Evolutionary conservation across 2,113 vertebrate species (phyloP).

Genomic region (Podocnemis expansa): DNA sequence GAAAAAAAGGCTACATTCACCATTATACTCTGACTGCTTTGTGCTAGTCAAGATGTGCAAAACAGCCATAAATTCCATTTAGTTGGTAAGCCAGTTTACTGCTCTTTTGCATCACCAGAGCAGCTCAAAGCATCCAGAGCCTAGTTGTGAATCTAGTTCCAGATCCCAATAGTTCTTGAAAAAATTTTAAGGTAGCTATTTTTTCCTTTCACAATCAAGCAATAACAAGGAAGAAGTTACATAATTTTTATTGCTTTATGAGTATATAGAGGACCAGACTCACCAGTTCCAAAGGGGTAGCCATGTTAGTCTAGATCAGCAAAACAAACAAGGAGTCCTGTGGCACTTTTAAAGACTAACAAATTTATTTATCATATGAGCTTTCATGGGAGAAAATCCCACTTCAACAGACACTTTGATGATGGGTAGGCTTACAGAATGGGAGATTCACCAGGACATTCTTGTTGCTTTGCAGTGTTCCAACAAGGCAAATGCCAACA

Average conservation of each 20-base stretch:
- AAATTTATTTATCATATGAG: too few species aligned
- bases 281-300: too few species aligned
- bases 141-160: constrained; percentile 52
- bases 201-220: constrained; percentile 59
- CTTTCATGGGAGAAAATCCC: too few species aligned
- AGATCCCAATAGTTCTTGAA: constrained; percentile 44
- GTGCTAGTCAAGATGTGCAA: constrained; percentile 55
- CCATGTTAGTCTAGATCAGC: too few species aligned
- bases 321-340: too few species aligned
- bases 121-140: constrained; percentile 67
- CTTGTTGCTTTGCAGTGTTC: not conserved
- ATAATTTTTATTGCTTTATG: constrained; percentile 6
- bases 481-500: not conserved
- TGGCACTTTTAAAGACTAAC: too few species aligned
- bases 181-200: constrained; percentile 37
- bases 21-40: constrained; percentile 52
- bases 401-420: too few species aligned
- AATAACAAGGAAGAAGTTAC: constrained; percentile 1
- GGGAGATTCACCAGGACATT: not conserved
- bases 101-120: constrained; percentile 65
- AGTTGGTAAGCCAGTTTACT: constrained; percentile 62
- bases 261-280: not conserved
- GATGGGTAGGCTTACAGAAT: too few species aligned
- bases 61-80: constrained; percentile 64
- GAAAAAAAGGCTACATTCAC: constrained; percentile 17